These are phyloP conservation scores for Drosophila auraria DNA, from an alignment of 1,140 invertebrate species.

Conservation along the genomic window DNA sequence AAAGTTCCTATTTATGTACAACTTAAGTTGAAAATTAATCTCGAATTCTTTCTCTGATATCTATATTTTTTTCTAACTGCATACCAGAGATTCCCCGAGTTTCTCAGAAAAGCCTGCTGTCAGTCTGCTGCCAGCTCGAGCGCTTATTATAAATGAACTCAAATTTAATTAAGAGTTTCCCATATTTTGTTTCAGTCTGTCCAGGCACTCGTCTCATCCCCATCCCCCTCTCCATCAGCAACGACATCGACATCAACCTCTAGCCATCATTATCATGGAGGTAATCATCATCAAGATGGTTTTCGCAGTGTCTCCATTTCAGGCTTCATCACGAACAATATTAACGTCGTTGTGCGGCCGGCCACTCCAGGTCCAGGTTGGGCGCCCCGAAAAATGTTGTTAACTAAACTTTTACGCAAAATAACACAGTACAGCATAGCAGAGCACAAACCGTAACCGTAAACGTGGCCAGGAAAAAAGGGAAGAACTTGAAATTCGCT, in stretches of 20 bases:
- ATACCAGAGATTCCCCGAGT: neutral
- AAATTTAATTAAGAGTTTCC: conserved; percentile 78
- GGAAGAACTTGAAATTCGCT: conserved; percentile 40
- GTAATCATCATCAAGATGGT: conserved; percentile 32
- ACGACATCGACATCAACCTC: conserved; percentile 17
- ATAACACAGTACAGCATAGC: conserved; percentile 27
- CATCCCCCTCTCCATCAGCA: conserved; percentile 1
- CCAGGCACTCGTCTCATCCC: conserved; percentile 42
- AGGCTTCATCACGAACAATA: conserved; percentile 75
- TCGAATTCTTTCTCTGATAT: neutral
- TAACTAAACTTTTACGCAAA: conserved; percentile 69
- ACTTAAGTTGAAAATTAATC: neutral
- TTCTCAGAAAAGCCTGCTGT: conserved; percentile 31
- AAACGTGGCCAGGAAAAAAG: conserved; percentile 28
- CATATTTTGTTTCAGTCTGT: conserved; percentile 70
- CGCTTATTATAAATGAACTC: conserved; percentile 77
- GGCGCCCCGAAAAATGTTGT: conserved; percentile 57
- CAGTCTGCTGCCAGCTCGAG: conserved; percentile 31
- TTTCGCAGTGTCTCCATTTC: conserved; percentile 47
- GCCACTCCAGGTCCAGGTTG: conserved; percentile 53
- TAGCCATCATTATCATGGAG: conserved; percentile 8
- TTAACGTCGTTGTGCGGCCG: conserved; percentile 67
- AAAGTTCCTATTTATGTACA: neutral
- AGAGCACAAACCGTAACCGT: conserved; percentile 29
- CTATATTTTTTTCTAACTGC: neutral